Evolutionary conservation across 2,888 invertebrate genomes (phyloP), one percentile per base, ranked within the genome.

Genomic region (Rhodophaea formosa): DNA sequence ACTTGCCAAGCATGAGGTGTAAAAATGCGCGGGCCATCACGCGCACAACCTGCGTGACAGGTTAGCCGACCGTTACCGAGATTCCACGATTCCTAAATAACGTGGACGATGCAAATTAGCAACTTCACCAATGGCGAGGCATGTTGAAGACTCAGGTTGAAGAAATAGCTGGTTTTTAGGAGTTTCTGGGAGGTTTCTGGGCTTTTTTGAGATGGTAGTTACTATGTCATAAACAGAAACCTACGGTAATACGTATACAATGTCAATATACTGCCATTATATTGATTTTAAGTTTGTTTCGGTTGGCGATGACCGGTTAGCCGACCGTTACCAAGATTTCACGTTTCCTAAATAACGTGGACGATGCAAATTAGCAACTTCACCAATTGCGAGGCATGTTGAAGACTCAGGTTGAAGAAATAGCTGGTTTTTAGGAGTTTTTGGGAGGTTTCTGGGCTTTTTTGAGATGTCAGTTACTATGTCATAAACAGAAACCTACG

Each of bases 51-150:
- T 57, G 65, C 60, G 58, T 66, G 72, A 72, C 77, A 69, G 74
- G 74, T 77, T 69, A 67, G 57, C 63, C 62, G 62, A 84, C 89
- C 84, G 88, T 86, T 88, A 87, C 65, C 66, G 62, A 75, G 79
- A 84, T 83, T 80, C 83, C 82, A 73, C 74, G 77, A 72, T 79
- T 77, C 80, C 79, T 77, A 84, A 86, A 84, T 82, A 81, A 79
- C 80, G 77, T 74, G 74, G 75, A 70, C 71, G 75, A 87, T 88
- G 82, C 76, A 83, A 87, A 88, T 87, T 77, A 80, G 72, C 76
- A 70, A 65, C 80, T 78, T 67, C 74, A 73, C 72, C 72, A 69
- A 67, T 70, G 64, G 68, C 56, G 39, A 16, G 23, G 8, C 32
- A 43, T 8, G 16, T 16, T 8, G 16, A n/a, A 30, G 39, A 42